Evolutionary conservation across 1,140 invertebrate genomes (phyloP).

Genomic region (Eurosta solidaginis): DNA sequence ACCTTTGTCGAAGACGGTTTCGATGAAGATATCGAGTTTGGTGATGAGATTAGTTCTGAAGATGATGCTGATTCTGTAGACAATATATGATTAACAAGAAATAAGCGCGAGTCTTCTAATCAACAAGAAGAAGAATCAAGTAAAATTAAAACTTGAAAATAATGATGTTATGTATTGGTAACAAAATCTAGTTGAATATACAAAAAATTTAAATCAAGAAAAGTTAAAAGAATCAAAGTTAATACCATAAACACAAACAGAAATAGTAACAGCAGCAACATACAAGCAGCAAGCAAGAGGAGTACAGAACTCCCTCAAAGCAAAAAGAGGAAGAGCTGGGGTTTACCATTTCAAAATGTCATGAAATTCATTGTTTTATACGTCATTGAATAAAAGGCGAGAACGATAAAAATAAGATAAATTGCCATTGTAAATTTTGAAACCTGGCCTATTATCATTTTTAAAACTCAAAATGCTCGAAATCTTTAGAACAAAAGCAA

Average conservation of each 20-base stretch:
- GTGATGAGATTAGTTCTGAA: slow-evolving; percentile 87
- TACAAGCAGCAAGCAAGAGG: background rate
- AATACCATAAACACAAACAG: background rate
- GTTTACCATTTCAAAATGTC: background rate
- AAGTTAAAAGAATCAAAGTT: background rate
- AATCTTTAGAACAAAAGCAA: background rate
- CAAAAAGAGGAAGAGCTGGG: background rate
- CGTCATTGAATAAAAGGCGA: too few relatives aligned
- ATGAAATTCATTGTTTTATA: background rate
- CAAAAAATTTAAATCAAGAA: background rate
- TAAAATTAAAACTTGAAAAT: slow-evolving; percentile 12
- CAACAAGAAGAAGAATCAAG: slow-evolving; percentile 25
- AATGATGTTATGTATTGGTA: slow-evolving; percentile 10
- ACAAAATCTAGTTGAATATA: background rate
- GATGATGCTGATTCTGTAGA: slow-evolving; percentile 84
- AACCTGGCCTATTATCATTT: background rate
- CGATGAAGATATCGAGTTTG: slow-evolving; percentile 94
- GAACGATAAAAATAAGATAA: background rate
- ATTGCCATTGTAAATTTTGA: background rate
- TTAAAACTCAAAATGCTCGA: background rate
- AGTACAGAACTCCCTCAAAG: background rate
- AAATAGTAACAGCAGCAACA: background rate
- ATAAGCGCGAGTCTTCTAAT: slow-evolving; percentile 23
- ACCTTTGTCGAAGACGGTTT: slow-evolving; percentile 92
- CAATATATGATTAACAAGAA: slow-evolving; percentile 59